Evolutionary conservation across 2,113 vertebrate genomes (phyloP).

Genomic region (Pachyramphus minor): DNA sequence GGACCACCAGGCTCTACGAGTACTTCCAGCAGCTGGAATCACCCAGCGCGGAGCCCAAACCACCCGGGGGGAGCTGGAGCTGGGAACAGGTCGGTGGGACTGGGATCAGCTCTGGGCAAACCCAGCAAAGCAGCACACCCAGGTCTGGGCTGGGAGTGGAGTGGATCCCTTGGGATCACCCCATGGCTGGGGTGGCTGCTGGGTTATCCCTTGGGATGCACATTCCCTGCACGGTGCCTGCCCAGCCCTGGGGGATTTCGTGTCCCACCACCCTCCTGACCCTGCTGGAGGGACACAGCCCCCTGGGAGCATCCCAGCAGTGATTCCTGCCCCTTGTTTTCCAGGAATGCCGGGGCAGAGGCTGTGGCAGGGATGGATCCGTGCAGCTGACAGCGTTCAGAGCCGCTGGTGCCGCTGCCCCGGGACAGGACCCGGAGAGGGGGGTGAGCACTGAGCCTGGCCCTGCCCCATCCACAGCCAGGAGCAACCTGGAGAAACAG

Average conservation of each 20-base stretch:
- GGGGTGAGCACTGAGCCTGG: conserved; percentile 28
- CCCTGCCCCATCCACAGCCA: neutral
- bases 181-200: rapidly evolving
- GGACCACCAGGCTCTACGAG: conserved; percentile 86
- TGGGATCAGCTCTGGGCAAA: neutral
- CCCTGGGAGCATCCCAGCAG: rapidly evolving
- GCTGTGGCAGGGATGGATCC: conserved; percentile 10
- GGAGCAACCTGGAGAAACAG: rapidly evolving
- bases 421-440: neutral
- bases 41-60: neutral
- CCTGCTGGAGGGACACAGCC: neutral
- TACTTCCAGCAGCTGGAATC: conserved; percentile 72
- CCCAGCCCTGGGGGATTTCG: neutral
- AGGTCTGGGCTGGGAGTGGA: rapidly evolving
- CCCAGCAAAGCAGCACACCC: rapidly evolving
- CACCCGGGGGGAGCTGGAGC: neutral
- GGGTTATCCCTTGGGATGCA: rapidly evolving
- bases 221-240: neutral
- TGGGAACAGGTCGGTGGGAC: conserved; percentile 50
- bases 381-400: conserved; percentile 77
- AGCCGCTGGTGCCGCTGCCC: neutral
- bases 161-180: neutral
- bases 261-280: too few relatives aligned
- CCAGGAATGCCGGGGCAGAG: neutral
- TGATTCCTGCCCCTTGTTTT: neutral